Conservation (phyloP, 2,888 invertebrate genomes). For the Agrenia bidenticulata region DNA sequence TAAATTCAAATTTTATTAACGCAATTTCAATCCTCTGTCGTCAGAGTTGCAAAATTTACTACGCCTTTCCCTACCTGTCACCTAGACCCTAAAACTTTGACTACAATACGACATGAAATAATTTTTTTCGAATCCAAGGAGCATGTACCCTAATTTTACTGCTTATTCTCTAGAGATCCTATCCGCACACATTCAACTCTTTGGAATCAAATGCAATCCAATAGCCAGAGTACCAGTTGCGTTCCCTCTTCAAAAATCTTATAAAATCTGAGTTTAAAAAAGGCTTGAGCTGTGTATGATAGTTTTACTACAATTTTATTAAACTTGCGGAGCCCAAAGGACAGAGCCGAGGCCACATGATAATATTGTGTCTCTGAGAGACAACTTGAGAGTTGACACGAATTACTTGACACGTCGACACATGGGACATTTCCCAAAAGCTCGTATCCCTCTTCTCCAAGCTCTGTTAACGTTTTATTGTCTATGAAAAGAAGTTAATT, state of each 20-base stretch:
- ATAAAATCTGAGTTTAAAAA: too few relatives aligned
- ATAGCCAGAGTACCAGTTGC: too few relatives aligned
- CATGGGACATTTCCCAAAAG: constrained; percentile 18
- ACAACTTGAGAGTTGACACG: constrained; percentile 1
- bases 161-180: too few relatives aligned
- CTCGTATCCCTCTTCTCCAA: constrained; percentile 10
- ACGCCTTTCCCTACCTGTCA: background rate
- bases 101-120: constrained; percentile 14
- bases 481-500: constrained; percentile 16
- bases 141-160: background rate
- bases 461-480: constrained; percentile 18
- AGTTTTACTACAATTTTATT: constrained; percentile 19
- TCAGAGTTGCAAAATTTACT: constrained; percentile 6
- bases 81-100: constrained; percentile 8
- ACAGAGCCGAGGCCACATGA: constrained; percentile 7
- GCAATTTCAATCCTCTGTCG: constrained; percentile 5
- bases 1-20: constrained; percentile 15
- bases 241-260: too few relatives aligned
- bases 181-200: too few relatives aligned
- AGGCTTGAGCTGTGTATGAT: background rate
- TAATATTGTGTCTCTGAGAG: background rate
- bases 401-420: constrained; percentile 20
- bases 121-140: constrained; percentile 6
- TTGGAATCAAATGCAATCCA: too few relatives aligned
- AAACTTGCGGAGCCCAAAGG: constrained; percentile 12